Base-by-base conservation (phyloP, 1,140 invertebrate species). In the Drosophila littoralis region DNA sequence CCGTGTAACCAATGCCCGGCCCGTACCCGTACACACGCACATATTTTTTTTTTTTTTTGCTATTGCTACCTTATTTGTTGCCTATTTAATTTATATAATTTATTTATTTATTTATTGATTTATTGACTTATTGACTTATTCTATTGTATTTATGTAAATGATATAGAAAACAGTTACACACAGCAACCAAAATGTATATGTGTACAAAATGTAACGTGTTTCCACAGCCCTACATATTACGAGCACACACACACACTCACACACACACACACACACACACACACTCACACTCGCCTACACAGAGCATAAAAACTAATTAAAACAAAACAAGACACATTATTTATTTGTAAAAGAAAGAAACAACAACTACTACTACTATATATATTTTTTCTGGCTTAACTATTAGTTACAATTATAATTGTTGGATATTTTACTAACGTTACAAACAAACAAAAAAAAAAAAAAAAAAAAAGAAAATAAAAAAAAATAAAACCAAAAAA, bases 351-450 rank as follows among this genome's bases (percentile, higher is more conserved):
- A 84, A 70, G 77, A 84, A 82, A 68, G 38, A 76, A 75, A 78
- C 51, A 75, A 78, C 51, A 70, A 51, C 65, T 57, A 67, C 70
- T 71, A 88, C 76, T 77, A 79, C 79, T 88, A 79, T 71, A 79
- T 75, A 79, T 76, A 78, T 86, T 76, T 83, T 77, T 86, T 88
- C 67, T 83, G 76, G 84, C 84, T 80, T 89, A 83, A 83, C 70
- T 88, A 89, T 88, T 88, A 88, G 84, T 88, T 88, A 83, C 66
- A 80, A 88, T 83, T 83, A 80, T 75, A 89, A 78, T 88, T 88
- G 83, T 88, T 88, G 80, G 77, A 89, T 88, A 88, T 88, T 88
- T 88, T 88, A 88, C 83, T 88, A 88, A 88, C 83, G 84, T 89
- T 88, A 89, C 72, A 72, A 69, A 86, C 77, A 85, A 67, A 69